Conservation (phyloP, 2,797 vertebrate species). For the Hippoglossus hippoglossus region DNA sequence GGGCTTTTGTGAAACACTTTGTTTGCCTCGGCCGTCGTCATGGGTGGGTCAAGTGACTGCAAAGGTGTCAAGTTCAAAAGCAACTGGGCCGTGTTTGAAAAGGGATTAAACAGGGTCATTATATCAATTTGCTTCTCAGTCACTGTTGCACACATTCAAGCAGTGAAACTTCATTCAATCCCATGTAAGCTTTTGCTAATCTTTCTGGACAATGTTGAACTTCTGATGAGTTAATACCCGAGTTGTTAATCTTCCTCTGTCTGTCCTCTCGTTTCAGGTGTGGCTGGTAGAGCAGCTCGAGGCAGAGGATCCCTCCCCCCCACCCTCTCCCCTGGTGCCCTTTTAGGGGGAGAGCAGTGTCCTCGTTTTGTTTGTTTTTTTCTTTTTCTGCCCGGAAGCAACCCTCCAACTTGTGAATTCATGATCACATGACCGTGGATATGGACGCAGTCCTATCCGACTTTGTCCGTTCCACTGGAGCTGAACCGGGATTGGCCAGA, state of each 20-base stretch:
- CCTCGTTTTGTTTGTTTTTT: slow-evolving; percentile 16
- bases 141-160: neutral
- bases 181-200: slow-evolving; percentile 9
- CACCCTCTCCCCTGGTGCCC: slow-evolving; percentile 19
- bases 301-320: slow-evolving; percentile 36
- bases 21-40: slow-evolving; percentile 37
- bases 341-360: neutral
- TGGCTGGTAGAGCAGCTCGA: slow-evolving; percentile 53
- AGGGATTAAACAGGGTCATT: slow-evolving; percentile 22
- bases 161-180: slow-evolving; percentile 2
- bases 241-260: slow-evolving; percentile 2
- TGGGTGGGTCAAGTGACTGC: slow-evolving; percentile 50
- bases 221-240: slow-evolving; percentile 2
- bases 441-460: slow-evolving; percentile 98
- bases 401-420: slow-evolving; percentile 79
- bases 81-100: slow-evolving; percentile 29
- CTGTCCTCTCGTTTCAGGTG: slow-evolving; percentile 66
- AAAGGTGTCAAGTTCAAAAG: slow-evolving; percentile 60
- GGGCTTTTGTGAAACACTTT: slow-evolving; percentile 18
- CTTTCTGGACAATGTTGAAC: slow-evolving; percentile 11
- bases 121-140: neutral
- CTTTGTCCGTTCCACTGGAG: slow-evolving; percentile 98
- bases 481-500: slow-evolving; percentile 95
- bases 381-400: slow-evolving; percentile 67
- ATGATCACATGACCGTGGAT: slow-evolving; percentile 94